Evolutionary conservation across 2,113 vertebrate genomes (phyloP).

Genomic region (Stictonetta naevosa): DNA sequence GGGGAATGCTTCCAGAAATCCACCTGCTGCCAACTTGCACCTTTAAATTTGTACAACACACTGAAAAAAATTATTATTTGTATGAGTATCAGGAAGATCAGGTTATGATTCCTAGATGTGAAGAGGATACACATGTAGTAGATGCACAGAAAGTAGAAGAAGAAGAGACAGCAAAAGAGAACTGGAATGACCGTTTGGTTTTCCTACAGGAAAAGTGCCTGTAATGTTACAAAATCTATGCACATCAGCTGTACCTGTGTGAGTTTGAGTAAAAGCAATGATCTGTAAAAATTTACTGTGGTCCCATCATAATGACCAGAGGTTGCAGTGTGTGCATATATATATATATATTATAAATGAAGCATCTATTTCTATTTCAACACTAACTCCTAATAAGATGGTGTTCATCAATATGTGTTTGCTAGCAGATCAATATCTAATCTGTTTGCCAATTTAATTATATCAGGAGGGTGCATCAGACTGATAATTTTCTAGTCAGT

Average conservation of each 20-base stretch:
- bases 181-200: not conserved
- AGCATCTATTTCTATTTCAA: constrained; percentile 61
- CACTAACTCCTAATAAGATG: constrained; percentile 52
- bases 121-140: not conserved
- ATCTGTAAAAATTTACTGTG: not conserved
- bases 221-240: not conserved
- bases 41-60: not conserved
- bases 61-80: not conserved
- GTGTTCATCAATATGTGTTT: constrained; percentile 38
- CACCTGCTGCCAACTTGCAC: not conserved
- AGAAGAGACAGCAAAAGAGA: not conserved
- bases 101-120: not conserved
- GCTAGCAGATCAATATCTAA: constrained; percentile 59
- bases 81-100: not conserved
- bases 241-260: not conserved
- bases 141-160: not conserved
- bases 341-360: not conserved
- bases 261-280: not conserved
- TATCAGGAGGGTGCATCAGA: constrained; percentile 37
- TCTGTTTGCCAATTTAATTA: constrained; percentile 57
- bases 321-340: not conserved
- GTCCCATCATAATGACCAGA: not conserved
- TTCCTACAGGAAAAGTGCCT: not conserved
- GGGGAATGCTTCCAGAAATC: not conserved
- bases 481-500: constrained; percentile 10